These are phyloP conservation scores for Cyprinodon brontotheroides DNA, from an alignment of 2,113 vertebrate genomes.

Conservation along the genomic window DNA sequence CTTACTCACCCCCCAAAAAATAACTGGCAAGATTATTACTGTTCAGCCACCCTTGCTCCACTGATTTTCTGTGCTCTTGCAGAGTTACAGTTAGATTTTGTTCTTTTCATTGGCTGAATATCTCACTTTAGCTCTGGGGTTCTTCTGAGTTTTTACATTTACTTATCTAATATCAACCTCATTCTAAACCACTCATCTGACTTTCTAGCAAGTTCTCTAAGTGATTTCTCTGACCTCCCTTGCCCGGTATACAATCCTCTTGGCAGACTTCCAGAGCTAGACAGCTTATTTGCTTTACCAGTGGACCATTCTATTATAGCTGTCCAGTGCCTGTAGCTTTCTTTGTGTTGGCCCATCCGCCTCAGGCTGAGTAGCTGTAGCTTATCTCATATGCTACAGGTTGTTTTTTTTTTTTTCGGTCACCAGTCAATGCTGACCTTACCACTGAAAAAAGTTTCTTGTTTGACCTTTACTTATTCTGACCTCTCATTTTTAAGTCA, in stretches of 20 bases:
- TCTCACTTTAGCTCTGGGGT: not conserved
- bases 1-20: no score
- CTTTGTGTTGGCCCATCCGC: not conserved
- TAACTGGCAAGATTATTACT: no score
- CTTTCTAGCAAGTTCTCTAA: not conserved
- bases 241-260: not conserved
- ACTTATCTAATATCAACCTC: not conserved
- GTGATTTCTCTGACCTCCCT: not conserved
- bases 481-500: not conserved
- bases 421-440: not conserved
- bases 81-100: not conserved
- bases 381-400: not conserved
- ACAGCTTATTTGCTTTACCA: not conserved
- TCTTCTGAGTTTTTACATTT: not conserved
- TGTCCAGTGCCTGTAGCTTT: not conserved
- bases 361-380: not conserved
- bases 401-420: not conserved
- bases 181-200: not conserved
- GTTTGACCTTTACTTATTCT: not conserved
- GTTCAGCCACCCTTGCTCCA: no score
- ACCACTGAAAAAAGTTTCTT: not conserved
- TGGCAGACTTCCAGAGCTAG: not conserved
- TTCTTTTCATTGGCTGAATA: not conserved
- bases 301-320: not conserved
- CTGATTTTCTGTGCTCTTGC: not conserved